Evolutionary conservation across 2,888 invertebrate species (phyloP).

Genomic region (Tenodera sinensis): DNA sequence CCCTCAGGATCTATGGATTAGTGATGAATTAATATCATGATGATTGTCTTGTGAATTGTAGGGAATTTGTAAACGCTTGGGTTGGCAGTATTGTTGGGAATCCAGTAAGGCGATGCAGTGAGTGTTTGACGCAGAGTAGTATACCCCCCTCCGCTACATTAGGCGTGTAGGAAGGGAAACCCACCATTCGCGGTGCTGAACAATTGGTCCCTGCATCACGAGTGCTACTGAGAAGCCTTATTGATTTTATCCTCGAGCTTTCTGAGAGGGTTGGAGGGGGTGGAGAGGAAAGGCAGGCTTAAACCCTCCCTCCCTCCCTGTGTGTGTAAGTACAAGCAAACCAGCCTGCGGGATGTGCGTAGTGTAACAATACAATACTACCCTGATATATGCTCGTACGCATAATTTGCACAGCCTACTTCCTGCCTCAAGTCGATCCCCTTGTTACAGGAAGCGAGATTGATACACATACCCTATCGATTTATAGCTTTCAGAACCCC

Average conservation of each 20-base stretch:
- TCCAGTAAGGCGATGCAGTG: neutral
- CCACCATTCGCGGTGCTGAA: conserved; percentile 9
- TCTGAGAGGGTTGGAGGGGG: conserved; percentile 18
- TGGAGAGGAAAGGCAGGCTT: neutral
- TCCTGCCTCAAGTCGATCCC: neutral
- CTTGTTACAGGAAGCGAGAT: neutral
- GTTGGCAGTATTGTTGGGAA: neutral
- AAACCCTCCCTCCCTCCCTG: neutral
- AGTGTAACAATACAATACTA: neutral
- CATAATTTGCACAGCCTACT: neutral
- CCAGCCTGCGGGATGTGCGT: neutral
- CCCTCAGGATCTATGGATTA: neutral
- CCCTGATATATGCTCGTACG: neutral
- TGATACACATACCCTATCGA: neutral
- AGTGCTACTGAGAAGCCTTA: conserved; percentile 30
- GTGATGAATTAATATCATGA: neutral
- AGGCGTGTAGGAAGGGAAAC: neutral
- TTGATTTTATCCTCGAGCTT: conserved; percentile 30
- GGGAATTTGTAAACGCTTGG: neutral
- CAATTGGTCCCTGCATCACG: conserved; percentile 26
- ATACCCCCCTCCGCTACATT: neutral
- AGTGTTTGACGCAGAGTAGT: neutral
- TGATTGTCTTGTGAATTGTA: neutral
- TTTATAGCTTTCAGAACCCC: neutral
- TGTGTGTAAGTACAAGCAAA: neutral